A percentile compares a stretch with the other conserved stretches of the same genome.
phyloP scores from a whole-genome alignment of 1,140 invertebrate species.

The Capitella teleta region DNA sequence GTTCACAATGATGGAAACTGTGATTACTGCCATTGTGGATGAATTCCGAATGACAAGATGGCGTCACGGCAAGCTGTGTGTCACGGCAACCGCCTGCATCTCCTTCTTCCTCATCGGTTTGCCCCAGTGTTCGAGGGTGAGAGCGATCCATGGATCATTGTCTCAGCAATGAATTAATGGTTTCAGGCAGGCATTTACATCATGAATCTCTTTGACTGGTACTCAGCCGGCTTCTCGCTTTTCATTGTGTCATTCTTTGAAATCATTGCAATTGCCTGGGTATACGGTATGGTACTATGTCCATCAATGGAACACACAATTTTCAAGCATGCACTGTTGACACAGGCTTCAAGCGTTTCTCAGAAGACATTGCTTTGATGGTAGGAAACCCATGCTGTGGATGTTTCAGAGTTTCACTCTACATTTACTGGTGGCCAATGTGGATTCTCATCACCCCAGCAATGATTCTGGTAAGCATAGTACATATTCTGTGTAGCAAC shows the following conservation, averaged over 20 bases:
- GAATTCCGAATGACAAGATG: neutral
- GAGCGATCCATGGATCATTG: neutral
- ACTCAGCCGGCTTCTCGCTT: slow-evolving; percentile 22
- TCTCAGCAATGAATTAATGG: neutral
- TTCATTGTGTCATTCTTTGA: slow-evolving; percentile 19
- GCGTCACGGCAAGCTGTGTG: neutral
- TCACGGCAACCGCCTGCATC: slow-evolving; percentile 1
- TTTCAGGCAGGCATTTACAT: slow-evolving; percentile 37
- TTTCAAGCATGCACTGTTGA: no score
- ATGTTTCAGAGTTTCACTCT: neutral
- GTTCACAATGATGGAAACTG: slow-evolving; percentile 48
- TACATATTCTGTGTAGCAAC: neutral
- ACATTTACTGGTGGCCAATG: slow-evolving; percentile 4
- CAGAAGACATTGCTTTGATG: slow-evolving; percentile 9
- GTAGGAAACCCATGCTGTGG: slow-evolving; percentile 7
- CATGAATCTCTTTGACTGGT: slow-evolving; percentile 42
- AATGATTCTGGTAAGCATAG: slow-evolving; percentile 6
- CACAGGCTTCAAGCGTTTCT: slow-evolving; percentile 6
- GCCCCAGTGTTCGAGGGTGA: slow-evolving; percentile 9
- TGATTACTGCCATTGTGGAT: slow-evolving; percentile 66
- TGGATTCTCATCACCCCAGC: slow-evolving; percentile 9
- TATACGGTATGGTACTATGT: slow-evolving; percentile 14
- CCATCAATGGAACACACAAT: neutral
- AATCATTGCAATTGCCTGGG: slow-evolving; percentile 17
- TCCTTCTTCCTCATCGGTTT: slow-evolving; percentile 6